Base-by-base conservation (phyloP, 2,888 invertebrate genomes). In the Scotopteryx bipunctaria region DNA sequence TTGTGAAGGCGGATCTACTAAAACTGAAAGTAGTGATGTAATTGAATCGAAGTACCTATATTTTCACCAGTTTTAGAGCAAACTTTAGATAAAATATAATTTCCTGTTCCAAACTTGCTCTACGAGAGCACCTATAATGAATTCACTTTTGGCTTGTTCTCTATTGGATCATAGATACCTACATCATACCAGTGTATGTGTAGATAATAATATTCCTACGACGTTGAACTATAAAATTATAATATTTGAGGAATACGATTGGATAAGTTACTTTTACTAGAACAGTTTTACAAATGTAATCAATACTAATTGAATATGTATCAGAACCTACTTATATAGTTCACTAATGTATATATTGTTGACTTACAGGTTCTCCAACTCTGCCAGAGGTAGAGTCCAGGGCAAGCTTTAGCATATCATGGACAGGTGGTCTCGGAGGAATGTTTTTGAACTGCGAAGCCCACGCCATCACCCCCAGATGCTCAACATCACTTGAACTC, bases 401-500 rank as follows among this genome's bases (percentile, higher is more conserved):
- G 37, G 94, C 94, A 0, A 97, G 94, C 54, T 94, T 92, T 44
- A 97, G 91, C 86, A 96, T 93, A 71, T 97, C 96, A 52, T 95
- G 95, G 0, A 97, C 92, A 3, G 96, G 95, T 6, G 96, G 95
- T 35, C 96, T 91, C 49, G 97, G 96, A 17, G 95, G 94, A 21
- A 97, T 93, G 94, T 97, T 97, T 64, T 97, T 95, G 85, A 97
- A 96, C 77, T 96, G 94, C 0, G 98, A 97, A 0, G 97, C 96
- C 85, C 99, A 98, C 0, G 99, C 97, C 99, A 99, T 99, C 50
- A 99, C 97, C 5, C 98, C 99, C 63, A 99, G 91, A 89, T 99
- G 98, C 76, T 99, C 99, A 3, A 97, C 97, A 76, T 98, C 96
- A 27, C 95, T 95, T 78, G 97, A 97, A 25, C 97, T 95, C 95